Evolutionary conservation across 2,797 vertebrate genomes (phyloP), one percentile per base, ranked within the genome.

Genomic region (Sebastiscus tertius): DNA sequence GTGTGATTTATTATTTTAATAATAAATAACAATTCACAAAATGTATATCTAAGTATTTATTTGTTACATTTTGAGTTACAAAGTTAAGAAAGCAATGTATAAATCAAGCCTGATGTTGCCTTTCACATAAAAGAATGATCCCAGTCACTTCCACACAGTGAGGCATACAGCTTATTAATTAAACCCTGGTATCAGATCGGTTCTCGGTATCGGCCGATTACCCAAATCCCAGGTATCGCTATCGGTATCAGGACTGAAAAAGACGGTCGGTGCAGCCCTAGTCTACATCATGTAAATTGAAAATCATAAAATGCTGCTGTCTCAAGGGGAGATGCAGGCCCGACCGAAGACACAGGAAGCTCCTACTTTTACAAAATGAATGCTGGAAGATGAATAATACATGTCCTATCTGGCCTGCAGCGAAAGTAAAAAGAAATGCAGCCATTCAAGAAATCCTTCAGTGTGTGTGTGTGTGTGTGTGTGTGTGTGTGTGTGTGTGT

Each of bases 321-420:
- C 9, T 64, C 18, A 18, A 22, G 12, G 24, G 18, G 12, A 56
- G n/a, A 36, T 2, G 4, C n/a, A 29, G 20, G 20, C 20, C 8
- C 13, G 4, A 22, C 18, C 31, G 11, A 69, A 34, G 20, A 63
- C n/a, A 42, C 20, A n/a, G 18, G 63, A 64, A 26, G 20, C 14
- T 65, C n/a, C 6, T 27, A 46, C 39, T 55, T 34, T 24, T 42
- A 29, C 34, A 31, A 78, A 71, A 66, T 67, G 8, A 73, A 64
- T 11, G 26, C 33, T 62, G 24, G 42, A 26, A 56, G 13, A 74
- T 80, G 31, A 76, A 79, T 82, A 64, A 79, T 42, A 29, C 26
- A 75, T 79, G 62, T 75, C 8, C 3, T n/a, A 5, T 55, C 20
- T 22, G 82, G 24, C 49, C 63, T 46, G 36, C 39, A 59, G 54